Base-by-base conservation (phyloP, 2,888 invertebrate species). In the Tinea trinotella region DNA sequence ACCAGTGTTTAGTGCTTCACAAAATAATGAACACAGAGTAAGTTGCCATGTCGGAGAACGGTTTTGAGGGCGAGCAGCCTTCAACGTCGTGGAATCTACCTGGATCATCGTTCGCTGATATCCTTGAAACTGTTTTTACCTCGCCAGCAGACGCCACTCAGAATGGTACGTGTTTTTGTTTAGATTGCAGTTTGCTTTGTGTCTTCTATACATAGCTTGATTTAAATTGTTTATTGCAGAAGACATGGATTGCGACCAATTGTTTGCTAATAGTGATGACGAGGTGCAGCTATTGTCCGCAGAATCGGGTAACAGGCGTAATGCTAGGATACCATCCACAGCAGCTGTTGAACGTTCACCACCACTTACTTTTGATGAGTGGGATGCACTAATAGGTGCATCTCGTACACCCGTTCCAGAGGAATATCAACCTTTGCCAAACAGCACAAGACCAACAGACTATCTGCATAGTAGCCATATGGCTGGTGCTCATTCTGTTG, bases 181-280 rank as follows among this genome's bases (percentile, higher is more conserved):
- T 13, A 40, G 13, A 15, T 15, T 13, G 13, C 2, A 12, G 2
- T 40, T 15, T 13, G 13, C 6, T 40, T 15, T n/a, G n/a, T 40
- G 3, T 40, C 2, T 35, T 17, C 18, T 46, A 19, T n/a, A n/a
- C n/a, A n/a, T n/a, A n/a, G n/a, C n/a, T 46, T n/a, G 19, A 46
- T 40, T 3, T 18, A 1, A 17, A 19, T 46, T 46, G 2, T 3
- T 18, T 62, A 58, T 72, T 88, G 62, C 84, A 82, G 89, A 88
- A 61, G 89, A 90, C 65, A 89, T 90, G 88, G 90, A 90, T 60
- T 89, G 87, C 71, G 90, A 90, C 58, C 88, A 88, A 59, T 73
- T 90, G 56, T 90, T 90, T 74, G 90, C 90, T 55, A 89, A 89
- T 62, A 90, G 90, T 71, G 90, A 90, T 68, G 88, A 89, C 61